A percentile compares a stretch with the other conserved stretches of the same genome.
These are phyloP conservation scores for Nineta flava DNA, from an alignment of 2,888 invertebrate species.

Conservation along the genomic window DNA sequence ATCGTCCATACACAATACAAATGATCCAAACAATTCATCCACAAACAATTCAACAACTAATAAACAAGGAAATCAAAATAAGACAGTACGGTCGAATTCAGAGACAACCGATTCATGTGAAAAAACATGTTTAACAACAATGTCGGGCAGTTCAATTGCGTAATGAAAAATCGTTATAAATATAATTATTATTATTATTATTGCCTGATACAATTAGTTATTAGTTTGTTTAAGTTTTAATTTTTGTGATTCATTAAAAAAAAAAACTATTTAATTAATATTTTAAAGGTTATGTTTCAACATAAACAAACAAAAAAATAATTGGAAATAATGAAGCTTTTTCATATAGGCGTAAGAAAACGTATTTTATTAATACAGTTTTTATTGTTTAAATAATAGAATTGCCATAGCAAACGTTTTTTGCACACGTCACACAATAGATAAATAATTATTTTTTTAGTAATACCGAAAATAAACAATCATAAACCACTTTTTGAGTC, in stretches of 20 bases:
- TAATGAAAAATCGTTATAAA: slow-evolving; percentile 22
- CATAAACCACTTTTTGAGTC: too few relatives aligned
- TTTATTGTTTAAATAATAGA: too few relatives aligned
- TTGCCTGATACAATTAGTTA: too few relatives aligned
- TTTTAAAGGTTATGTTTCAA: background rate
- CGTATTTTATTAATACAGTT: too few relatives aligned
- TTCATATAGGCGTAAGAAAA: background rate
- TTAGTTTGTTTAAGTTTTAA: background rate
- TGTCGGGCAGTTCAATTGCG: slow-evolving; percentile 40
- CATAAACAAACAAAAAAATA: too few relatives aligned
- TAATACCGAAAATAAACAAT: too few relatives aligned
- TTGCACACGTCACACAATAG: too few relatives aligned
- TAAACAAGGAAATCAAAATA: slow-evolving; percentile 8
- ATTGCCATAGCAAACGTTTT: too few relatives aligned
- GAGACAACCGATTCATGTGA: slow-evolving; percentile 24
- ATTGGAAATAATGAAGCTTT: background rate
- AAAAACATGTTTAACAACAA: slow-evolving; percentile 34
- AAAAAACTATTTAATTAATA: background rate
- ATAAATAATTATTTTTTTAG: too few relatives aligned
- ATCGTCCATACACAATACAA: slow-evolving; percentile 21
- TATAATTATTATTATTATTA: too few relatives aligned
- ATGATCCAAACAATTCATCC: slow-evolving; percentile 21
- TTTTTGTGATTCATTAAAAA: background rate
- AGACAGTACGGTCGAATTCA: slow-evolving; percentile 33
- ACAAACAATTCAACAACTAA: slow-evolving; percentile 19